Evolutionary conservation across 2,113 vertebrate genomes (phyloP).

Genomic region (Alethe castanea): DNA sequence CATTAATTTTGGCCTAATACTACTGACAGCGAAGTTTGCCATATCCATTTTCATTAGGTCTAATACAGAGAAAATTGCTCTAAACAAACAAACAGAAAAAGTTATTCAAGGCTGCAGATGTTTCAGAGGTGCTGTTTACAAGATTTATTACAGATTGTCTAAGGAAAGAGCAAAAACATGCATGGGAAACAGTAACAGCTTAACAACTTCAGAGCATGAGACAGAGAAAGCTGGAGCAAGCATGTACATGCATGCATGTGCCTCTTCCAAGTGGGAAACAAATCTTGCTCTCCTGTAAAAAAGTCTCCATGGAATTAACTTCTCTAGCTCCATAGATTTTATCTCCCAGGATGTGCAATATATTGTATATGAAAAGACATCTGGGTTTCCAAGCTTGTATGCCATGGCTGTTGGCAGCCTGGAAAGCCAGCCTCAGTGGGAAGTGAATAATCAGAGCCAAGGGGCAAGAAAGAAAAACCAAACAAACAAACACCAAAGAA

Average conservation of each 20-base stretch:
- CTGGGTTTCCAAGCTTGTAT: neutral
- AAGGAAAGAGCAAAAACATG: slow-evolving; percentile 17
- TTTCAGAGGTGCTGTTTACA: neutral
- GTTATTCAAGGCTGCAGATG: slow-evolving; percentile 14
- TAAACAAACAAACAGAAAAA: slow-evolving; percentile 69
- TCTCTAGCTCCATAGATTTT: neutral
- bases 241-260: neutral
- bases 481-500: neutral
- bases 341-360: neutral
- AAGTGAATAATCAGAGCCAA: neutral
- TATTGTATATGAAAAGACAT: neutral
- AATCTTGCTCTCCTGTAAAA: neutral
- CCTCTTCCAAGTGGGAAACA: neutral
- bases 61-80: slow-evolving; percentile 90
- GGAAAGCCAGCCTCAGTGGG: neutral
- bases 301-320: neutral
- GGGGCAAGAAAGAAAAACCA: neutral
- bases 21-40: slow-evolving; percentile 93
- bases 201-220: neutral
- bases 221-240: neutral
- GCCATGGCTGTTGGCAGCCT: neutral
- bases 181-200: neutral
- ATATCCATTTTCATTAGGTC: slow-evolving; percentile 98
- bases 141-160: neutral
- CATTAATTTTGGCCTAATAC: slow-evolving; percentile 92